Evolutionary conservation across 2,888 invertebrate genomes (phyloP), one percentile per base, ranked within the genome.

Genomic region (Troides oblongomaculatus): DNA sequence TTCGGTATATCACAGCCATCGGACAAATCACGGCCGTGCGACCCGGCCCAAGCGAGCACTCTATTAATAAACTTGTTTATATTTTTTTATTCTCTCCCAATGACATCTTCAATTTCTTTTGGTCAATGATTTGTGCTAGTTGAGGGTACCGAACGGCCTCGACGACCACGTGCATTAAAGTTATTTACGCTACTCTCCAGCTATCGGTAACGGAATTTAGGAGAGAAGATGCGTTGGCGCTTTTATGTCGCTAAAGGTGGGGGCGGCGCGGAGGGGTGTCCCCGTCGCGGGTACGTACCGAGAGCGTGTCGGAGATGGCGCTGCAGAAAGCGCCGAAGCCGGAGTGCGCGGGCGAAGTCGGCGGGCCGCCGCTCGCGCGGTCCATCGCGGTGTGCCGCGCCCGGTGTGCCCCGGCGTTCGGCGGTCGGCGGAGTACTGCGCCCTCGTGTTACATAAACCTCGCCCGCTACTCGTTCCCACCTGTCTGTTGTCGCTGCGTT

Each of bases 51-150:
- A 84, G 87, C 88, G 89, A 90, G 90, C 91, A 82, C 86, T 90
- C 92, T 92, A 92, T 88, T 91, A 86, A 90, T 92, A 92, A 89
- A 86, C 90, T 89, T 92, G 91, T 92, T 92, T 92, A 92, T 92
- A 90, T 91, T 92, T 91, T 30, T 82, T 80, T 90, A 89, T 88
- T 86, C 86, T 85, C 83, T 81, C 82, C 80, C 83, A 83, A 85
- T 85, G 83, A 87, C 84, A 87, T 85, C 84, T 86, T 82, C 78
- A 80, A 43, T 21, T 56, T 80, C 76, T 72, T 75, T 74, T 78
- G 78, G 76, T 74, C 72, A 69, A 72, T 73, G 74, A 74, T 78
- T 75, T 78, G 73, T 75, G 77, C 74, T 73, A 71, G 70, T 73
- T 75, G 73, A 76, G 74, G 77, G 81, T 81, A 78, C 78, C 72